Evolutionary conservation across 2,797 vertebrate species (phyloP), one percentile per base, ranked within the genome.

Genomic region (Poeciliopsis turneri): DNA sequence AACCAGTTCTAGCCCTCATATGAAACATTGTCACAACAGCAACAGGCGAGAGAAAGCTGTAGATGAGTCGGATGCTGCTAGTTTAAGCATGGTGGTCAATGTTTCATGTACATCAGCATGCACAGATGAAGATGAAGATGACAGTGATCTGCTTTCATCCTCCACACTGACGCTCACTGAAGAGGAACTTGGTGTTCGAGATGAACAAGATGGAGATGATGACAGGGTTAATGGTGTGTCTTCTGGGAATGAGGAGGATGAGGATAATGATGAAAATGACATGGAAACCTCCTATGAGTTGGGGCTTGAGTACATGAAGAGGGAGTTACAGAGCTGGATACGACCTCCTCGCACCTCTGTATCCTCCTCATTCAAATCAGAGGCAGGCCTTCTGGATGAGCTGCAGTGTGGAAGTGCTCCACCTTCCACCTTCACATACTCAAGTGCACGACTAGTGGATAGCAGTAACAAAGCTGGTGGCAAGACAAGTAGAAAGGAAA

Each of bases 51-150:
- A 30, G 0, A 79, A 81, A 2, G 70, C 87, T 20, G 36, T 71
- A 73, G 98, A 99, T 23, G 97, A 99, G 74, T 95, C 96, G 0
- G 98, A 99, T 3, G 97, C 95, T 43, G 95, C 97, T 46, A 99
- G 97, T 79, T 87, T 99, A 91, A 99, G 98, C 93, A 98, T 99
- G 97, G 96, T 99, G 77, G 98, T 99, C 64, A 99, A 99, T 28
- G 97, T 99, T 78, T 99, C 98, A 23, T 98, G 97, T 81, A 97
- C 97, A 16, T 99, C 98, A 39, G 97, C 97, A 11, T 98, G 98
- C 85, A 99, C 98, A 0, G 98, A 99, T 66, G 98, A 98, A 70
- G 95, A 96, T 2, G 98, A 99, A 90, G 98, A 99, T 55, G 97
- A 99, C 88, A 98, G 97, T 66, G 98, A 99, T 92, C 96, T 99